These are phyloP conservation scores for Chaenocephalus aceratus DNA, from an alignment of 2,113 vertebrate genomes.

Conservation along the genomic window DNA sequence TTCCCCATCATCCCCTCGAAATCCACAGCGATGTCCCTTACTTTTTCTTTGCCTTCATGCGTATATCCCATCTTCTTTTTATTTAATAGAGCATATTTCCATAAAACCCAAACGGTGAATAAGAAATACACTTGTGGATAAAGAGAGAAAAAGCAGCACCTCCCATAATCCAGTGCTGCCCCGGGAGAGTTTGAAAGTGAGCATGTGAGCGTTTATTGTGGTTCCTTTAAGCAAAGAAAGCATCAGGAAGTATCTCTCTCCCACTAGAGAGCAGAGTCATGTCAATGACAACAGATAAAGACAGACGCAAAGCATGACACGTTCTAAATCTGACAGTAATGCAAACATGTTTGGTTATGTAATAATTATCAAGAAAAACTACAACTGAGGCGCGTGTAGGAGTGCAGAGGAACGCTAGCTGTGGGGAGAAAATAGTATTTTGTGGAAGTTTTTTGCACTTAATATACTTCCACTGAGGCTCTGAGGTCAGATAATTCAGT, in stretches of 20 bases:
- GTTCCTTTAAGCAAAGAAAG: conserved; percentile 5
- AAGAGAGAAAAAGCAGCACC: conserved; percentile 28
- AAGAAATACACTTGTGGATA: conserved; percentile 44
- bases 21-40: conserved; percentile 26
- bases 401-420: conserved; percentile 2
- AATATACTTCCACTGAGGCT: conserved; percentile 36
- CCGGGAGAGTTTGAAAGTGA: conserved; percentile 36
- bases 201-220: conserved; percentile 11
- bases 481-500: conserved; percentile 50
- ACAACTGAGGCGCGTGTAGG: not conserved
- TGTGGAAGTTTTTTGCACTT: conserved; percentile 28
- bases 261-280: conserved; percentile 20
- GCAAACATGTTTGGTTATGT: not conserved
- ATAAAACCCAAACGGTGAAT: not conserved
- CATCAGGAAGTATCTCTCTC: conserved; percentile 9
- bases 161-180: conserved; percentile 38
- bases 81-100: not conserved
- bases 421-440: conserved; percentile 21
- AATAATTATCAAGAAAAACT: conserved; percentile 5
- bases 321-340: not conserved
- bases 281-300: conserved; percentile 12
- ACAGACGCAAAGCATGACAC: not conserved
- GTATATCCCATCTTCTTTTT: conserved; percentile 9
- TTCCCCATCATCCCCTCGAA: conserved; percentile 29
- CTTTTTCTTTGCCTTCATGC: not conserved